Conservation (phyloP, 2,797 vertebrate genomes). For the Notolepis coatsorum region DNA sequence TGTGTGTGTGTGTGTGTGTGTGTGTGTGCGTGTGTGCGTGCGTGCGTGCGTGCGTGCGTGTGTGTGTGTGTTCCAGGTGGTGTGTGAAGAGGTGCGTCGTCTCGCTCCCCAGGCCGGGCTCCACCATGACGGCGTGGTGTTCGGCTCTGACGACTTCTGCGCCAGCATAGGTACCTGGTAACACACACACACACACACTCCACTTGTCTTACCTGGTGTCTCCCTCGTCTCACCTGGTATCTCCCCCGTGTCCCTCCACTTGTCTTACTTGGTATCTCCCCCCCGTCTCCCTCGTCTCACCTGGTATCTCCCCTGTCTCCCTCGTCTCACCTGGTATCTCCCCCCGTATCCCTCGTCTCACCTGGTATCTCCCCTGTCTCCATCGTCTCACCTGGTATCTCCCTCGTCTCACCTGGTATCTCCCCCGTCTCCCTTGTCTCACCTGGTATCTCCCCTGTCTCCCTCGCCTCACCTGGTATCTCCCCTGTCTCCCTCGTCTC, state of each 20-base stretch:
- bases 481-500: not conserved
- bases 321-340: not conserved
- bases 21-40: not conserved
- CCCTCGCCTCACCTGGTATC: no score
- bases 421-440: not conserved
- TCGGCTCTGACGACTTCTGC: constrained; percentile 98
- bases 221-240: no score
- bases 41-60: constrained; percentile 23
- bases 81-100: constrained; percentile 89
- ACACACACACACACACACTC: not conserved
- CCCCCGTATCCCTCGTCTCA: no score
- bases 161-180: constrained; percentile 92
- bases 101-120: constrained; percentile 85
- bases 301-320: not conserved
- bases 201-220: not conserved
- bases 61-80: constrained; percentile 82
- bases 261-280: not conserved
- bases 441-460: not conserved
- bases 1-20: not conserved
- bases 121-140: constrained; percentile 93
- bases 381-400: not conserved
- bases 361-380: not conserved
- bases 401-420: not conserved
- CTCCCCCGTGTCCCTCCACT: not conserved
- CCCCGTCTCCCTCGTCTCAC: not conserved